A percentile compares a stretch with the other conserved stretches of the same genome.
These are phyloP conservation scores for Vulpes ferrilata DNA, from an alignment of 2,113 vertebrate species.

Conservation along the genomic window DNA sequence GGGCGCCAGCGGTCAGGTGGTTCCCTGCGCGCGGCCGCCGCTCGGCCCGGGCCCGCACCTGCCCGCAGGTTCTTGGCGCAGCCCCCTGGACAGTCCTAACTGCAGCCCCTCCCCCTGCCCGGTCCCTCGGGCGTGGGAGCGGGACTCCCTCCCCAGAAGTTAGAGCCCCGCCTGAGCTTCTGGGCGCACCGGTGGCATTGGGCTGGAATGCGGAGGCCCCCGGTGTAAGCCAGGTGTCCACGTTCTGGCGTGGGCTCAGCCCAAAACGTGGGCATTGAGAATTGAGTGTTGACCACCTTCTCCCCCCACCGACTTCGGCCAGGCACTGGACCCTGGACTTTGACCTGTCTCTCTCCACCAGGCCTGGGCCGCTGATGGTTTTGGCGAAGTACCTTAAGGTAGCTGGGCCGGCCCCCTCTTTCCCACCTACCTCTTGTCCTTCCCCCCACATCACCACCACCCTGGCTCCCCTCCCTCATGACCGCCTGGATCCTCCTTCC, in stretches of 20 bases:
- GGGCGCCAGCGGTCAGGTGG: constrained; percentile 52
- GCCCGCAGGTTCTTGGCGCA: constrained; percentile 19
- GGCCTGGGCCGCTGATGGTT: constrained; percentile 83
- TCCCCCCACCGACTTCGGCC: neutral
- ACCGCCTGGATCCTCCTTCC: constrained; percentile 97
- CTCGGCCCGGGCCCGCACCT: neutral
- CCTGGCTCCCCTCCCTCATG: constrained; percentile 93
- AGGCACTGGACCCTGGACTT: constrained; percentile 69
- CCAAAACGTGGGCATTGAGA: constrained; percentile 19
- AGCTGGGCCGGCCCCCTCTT: constrained; percentile 73
- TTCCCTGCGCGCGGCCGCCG: neutral
- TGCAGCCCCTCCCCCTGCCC: neutral
- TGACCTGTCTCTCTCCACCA: constrained; percentile 72
- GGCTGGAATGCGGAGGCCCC: neutral
- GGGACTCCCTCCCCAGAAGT: constrained; percentile 32
- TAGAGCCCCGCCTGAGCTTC: neutral
- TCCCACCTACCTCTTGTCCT: constrained; percentile 73
- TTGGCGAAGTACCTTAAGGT: constrained; percentile 70
- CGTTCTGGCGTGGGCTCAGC: neutral
- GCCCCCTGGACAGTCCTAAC: neutral
- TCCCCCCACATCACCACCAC: constrained; percentile 89
- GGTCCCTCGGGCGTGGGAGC: neutral
- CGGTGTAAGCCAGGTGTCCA: constrained; percentile 39
- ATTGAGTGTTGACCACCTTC: neutral
- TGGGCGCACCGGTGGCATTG: neutral